Base-by-base conservation (phyloP, 2,888 invertebrate genomes). In the Lymantria dispar region DNA sequence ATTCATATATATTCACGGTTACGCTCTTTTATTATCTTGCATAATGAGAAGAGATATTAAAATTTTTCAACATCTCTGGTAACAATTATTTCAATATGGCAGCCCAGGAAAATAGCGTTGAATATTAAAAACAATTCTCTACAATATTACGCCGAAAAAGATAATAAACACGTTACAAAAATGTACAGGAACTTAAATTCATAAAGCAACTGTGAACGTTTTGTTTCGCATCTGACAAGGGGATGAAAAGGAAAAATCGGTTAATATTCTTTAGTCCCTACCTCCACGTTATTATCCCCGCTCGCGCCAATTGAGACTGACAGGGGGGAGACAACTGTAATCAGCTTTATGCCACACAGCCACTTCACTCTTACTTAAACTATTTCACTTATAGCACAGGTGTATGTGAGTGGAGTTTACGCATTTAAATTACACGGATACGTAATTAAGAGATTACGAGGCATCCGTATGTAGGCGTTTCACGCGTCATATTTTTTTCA, bases 241-340 rank as follows among this genome's bases (percentile, higher is more conserved):
- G 50, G 47, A 52, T 52, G 48, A 45, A 48, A 39, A 44, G 43
- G 15, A 40, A 40, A 51, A 48, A 45, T 52, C 45, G 41, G 47
- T 45, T 45, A 37, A 22, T 38, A 42, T 47, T 45, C 13, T 38
- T 45, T 43, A 31, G 8, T 5, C 11, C 30, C 36, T 42, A 8
- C n/a, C 41, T 39, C 38, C 14, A 15, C 44, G 9, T 22, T 8
- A 3, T 38, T 12, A 7, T 38, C 39, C 31, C 38, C 29, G 39
- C 37, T 14, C 41, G 8, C 48, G 43, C 48, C 54, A 43, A 43
- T 33, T 54, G 52, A 42, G 29, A 48, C 43, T 50, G 60, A 53
- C 54, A 51, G 48, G 49, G 45, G n/a, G 37, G 31, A 15, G 10
- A 14, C 12, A 43, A 56, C 42, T 11, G 13, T 12, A 33, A 13